Base-by-base conservation (phyloP, 2,113 vertebrate species). In the Chloropsis hardwickii region DNA sequence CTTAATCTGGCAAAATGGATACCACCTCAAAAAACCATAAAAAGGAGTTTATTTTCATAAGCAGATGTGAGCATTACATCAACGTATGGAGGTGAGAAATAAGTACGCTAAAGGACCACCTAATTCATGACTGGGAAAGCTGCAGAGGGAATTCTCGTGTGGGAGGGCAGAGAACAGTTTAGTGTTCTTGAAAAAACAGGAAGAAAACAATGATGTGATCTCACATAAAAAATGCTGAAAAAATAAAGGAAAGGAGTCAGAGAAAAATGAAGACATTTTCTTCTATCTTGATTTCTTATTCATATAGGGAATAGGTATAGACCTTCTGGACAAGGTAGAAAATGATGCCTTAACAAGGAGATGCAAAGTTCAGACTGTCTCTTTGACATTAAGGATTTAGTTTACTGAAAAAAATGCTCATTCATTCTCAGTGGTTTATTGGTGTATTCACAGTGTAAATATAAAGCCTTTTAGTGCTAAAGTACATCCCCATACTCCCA, bases 41-140 rank as follows among this genome's bases (percentile, higher is more conserved):
- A 60, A 31, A 6, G 7, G 0, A 37, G 17, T 47, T 22, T 1
- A 1, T 4, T 64, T 78, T 44, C n/a, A 44, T 29, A 56, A 51
- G 21, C 4, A 44, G 40, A 39, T 0, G 0, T 25, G 6, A 70
- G 14, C 8, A 6, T 9, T 4, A 0, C 23, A 42, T 48, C 15
- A 53, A 25, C 5, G n/a, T 12, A 11, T 17, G 16, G 12, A 78
- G 4, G 4, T 39, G 35, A 93, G 47, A 86, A 82, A n/a, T 14
- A 42, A 33, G 9, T 42, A 12, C 40, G 22, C 6, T 51, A 27
- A 70, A 74, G 15, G 18, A 39, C 5, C 2, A 60, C 3, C 6
- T 64, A 12, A 20, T 50, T 70, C 25, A 8, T 17, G 67, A 11
- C 23, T 21, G 7, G 28, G 12, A 71, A 22, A 51, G 47, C 2